Evolutionary conservation across 2,888 invertebrate genomes (phyloP).

Genomic region (Apocheima hispidaria): DNA sequence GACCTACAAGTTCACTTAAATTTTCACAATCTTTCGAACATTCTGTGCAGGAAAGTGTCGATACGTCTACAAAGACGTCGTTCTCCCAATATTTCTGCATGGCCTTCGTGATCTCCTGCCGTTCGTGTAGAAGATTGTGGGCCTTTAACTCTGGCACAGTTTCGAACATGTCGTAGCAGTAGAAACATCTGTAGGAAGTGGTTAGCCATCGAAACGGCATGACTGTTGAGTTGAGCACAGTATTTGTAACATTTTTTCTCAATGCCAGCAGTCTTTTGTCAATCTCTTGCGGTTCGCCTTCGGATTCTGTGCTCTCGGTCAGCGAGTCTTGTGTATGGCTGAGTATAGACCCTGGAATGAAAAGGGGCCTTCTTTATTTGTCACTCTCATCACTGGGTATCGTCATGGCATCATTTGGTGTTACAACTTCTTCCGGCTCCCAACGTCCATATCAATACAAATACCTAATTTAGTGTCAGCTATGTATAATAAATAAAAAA

Average conservation of each 20-base stretch:
- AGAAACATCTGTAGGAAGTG: slow-evolving; percentile 56
- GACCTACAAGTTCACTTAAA: slow-evolving; percentile 45
- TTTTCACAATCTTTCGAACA: slow-evolving; percentile 38
- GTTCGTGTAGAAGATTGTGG: slow-evolving; percentile 45
- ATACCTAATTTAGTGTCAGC: no score
- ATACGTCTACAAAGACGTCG: slow-evolving; percentile 49
- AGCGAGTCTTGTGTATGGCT: slow-evolving; percentile 37
- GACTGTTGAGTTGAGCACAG: slow-evolving; percentile 55
- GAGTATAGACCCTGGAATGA: slow-evolving; percentile 13
- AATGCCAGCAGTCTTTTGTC: slow-evolving; percentile 33
- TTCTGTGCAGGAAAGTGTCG: slow-evolving; percentile 47
- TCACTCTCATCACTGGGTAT: neutral
- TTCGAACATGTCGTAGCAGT: slow-evolving; percentile 55
- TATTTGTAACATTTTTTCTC: slow-evolving; percentile 53
- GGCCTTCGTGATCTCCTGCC: slow-evolving; percentile 39
- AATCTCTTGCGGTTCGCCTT: slow-evolving; percentile 1
- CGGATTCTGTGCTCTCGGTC: slow-evolving; percentile 13
- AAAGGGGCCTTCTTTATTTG: slow-evolving; percentile 15
- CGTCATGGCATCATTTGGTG: neutral
- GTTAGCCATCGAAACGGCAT: slow-evolving; percentile 57
- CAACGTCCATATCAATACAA: no score
- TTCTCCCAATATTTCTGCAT: slow-evolving; percentile 50
- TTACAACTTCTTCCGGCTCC: neutral
- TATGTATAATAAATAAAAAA: no score
- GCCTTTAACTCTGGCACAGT: slow-evolving; percentile 48